Base-by-base conservation (phyloP, 1,140 invertebrate genomes). In the Anastrepha obliqua region DNA sequence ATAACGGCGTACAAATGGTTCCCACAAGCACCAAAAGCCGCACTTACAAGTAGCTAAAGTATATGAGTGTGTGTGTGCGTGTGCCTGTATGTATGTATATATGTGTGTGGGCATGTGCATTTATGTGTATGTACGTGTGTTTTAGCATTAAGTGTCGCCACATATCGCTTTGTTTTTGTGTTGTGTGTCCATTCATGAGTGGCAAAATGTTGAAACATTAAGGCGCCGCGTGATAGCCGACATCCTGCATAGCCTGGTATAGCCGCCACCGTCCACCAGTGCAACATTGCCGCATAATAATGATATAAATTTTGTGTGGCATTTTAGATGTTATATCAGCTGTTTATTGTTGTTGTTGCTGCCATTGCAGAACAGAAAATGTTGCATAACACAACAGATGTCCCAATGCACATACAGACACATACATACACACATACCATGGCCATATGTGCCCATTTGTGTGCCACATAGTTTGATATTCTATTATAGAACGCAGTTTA, bases 271-370 rank as follows among this genome's bases (percentile, higher is more conserved):
- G 29, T 81, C 44, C 74, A 20, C 47, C 47, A 20, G 55, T 55
- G 74, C 74, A 81, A 81, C 74, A 81, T 81, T 81, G 74, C 55
- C 74, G 74, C 74, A 81, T 81, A 81, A 55, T 58, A 81, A 81
- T 81, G 47, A 81, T 47, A 81, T 81, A 81, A 81, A 81, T 81
- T 81, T 81, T 55, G 51, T 81, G 44, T 6, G 47, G 7, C 20
- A 13, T 81, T 81, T 51, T 81, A 55, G 44, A 47, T 81, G 74
- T 47, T 47, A 81, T 15, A 74, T 74, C 67, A 74, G 67, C 67
- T 74, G 67, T 47, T 74, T 44, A 74, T 15, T 47, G 15, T 13
- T 81, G 17, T 81, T 81, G 51, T 51, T 81, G 74, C 64, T 67
- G n/a, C 1, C 47, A 55, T n/a, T 20, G 74, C 6, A 81, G 7